A percentile compares a stretch with the other conserved stretches of the same genome.
Evolutionary conservation across 2,888 invertebrate species (phyloP).

Genomic region (Linyphia triangularis): DNA sequence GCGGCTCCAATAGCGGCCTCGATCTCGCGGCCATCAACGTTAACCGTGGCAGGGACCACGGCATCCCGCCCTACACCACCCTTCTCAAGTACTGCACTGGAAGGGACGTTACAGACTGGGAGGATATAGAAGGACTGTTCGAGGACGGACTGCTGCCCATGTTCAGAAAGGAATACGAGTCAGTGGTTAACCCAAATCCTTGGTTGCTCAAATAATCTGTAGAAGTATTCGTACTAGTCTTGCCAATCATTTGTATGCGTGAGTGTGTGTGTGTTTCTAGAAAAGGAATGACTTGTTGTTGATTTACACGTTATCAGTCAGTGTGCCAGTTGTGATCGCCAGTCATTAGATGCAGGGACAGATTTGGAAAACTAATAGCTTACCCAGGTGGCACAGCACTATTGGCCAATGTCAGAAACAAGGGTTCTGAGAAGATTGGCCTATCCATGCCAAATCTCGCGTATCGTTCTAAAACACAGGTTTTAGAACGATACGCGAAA

Average conservation of each 20-base stretch:
- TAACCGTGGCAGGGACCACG: constrained; percentile 89
- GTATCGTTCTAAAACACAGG: too few species aligned
- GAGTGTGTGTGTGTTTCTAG: too few species aligned
- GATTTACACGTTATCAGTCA: too few species aligned
- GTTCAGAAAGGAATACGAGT: constrained; percentile 76
- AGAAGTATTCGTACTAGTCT: not conserved
- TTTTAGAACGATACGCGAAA: too few species aligned
- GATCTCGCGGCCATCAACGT: constrained; percentile 89
- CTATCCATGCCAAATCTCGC: too few species aligned
- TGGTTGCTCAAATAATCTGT: not conserved
- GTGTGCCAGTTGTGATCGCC: too few species aligned
- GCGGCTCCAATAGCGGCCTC: constrained; percentile 87
- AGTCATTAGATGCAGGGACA: too few species aligned
- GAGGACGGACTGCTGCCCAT: constrained; percentile 79
- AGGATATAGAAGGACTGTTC: constrained; percentile 82
- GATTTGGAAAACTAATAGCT: too few species aligned
- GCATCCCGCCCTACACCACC: constrained; percentile 87
- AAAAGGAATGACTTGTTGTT: not conserved
- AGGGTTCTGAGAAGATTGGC: too few species aligned
- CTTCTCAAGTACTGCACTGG: constrained; percentile 88
- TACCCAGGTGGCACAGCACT: too few species aligned
- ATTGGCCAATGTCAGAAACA: too few species aligned
- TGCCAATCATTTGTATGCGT: not conserved
- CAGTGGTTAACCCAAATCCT: not conserved
- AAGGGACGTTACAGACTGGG: constrained; percentile 84